Base-by-base conservation (phyloP, 2,797 vertebrate genomes). In the Nyctibius grandis region DNA sequence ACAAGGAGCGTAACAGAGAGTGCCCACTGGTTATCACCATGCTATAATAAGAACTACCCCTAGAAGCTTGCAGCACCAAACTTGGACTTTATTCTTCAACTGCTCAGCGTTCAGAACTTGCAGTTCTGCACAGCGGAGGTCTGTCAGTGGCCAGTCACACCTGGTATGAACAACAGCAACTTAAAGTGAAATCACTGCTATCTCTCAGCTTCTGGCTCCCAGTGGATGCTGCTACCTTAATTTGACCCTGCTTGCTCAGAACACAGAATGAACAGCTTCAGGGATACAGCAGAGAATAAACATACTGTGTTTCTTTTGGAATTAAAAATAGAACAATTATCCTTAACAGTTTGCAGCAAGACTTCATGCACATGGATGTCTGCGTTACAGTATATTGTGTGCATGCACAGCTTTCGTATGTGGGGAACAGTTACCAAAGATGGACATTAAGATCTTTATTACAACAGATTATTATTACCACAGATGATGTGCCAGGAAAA, bases 361-460 rank as follows among this genome's bases (percentile, higher is more conserved):
- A 33, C 60, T 83, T 84, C 57, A 57, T 21, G 54, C 60, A 92
- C 63, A 64, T 31, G 56, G 91, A 8, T 33, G 26, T 53, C 81
- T 89, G 80, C 63, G 59, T 23, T 79, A 28, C 9, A 67, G 60
- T 20, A 48, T 56, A 68, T 4, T 59, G 42, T 51, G 57, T 64
- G 60, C 84, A 87, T 40, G 88, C 42, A 79, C 33, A 80, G 51
- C 73, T 85, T 86, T 72, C 51, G 3, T 57, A 54, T 36, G 45
- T 44, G 56, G 65, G 53, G 40, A 95, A 51, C 61, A 75, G 65
- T 80, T 95, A 95, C 93, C 91, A 96, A 96, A 95, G 93, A 95
- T 94, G 88, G 91, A 79, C 81, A 94, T 51, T 38, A 45, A 53
- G 68, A 87, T 83, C 88, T 86, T 64, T 65, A 78, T 81, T 68